Conservation (phyloP, 2,113 vertebrate species). For the Rhinoderma darwinii region DNA sequence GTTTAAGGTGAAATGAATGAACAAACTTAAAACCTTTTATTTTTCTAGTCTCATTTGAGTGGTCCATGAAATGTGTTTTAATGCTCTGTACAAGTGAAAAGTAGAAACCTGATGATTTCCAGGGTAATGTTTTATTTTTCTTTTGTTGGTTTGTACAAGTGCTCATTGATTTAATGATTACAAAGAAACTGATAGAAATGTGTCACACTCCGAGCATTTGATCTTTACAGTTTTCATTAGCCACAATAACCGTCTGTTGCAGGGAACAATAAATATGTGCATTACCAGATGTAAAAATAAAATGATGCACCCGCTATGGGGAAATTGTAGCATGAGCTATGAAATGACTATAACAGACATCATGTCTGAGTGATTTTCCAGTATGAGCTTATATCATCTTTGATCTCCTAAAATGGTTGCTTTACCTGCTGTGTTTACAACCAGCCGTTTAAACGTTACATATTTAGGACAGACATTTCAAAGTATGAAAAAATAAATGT, state of each 20-base stretch:
- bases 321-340: conserved; percentile 61
- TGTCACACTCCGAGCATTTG: conserved; percentile 60
- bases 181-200: conserved; percentile 62
- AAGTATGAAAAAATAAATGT: conserved; percentile 58
- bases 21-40: conserved; percentile 24
- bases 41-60: conserved; percentile 55
- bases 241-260: conserved; percentile 65
- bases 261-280: conserved; percentile 63
- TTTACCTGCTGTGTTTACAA: conserved; percentile 66
- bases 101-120: conserved; percentile 56
- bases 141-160: conserved; percentile 55
- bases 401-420: conserved; percentile 69
- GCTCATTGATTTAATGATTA: conserved; percentile 60
- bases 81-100: conserved; percentile 54
- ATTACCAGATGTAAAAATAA: conserved; percentile 58
- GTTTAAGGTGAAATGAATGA: conserved; percentile 12
- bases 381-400: conserved; percentile 71
- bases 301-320: conserved; percentile 46
- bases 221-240: conserved; percentile 62
- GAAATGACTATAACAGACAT: conserved; percentile 61
- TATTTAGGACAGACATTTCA: conserved; percentile 63
- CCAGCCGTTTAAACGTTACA: conserved; percentile 65
- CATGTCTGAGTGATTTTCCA: conserved; percentile 67
- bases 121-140: conserved; percentile 62
- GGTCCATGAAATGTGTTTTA: conserved; percentile 28